phyloP scores from a whole-genome alignment of 2,113 vertebrate species.

The Accipiter cooperii region DNA sequence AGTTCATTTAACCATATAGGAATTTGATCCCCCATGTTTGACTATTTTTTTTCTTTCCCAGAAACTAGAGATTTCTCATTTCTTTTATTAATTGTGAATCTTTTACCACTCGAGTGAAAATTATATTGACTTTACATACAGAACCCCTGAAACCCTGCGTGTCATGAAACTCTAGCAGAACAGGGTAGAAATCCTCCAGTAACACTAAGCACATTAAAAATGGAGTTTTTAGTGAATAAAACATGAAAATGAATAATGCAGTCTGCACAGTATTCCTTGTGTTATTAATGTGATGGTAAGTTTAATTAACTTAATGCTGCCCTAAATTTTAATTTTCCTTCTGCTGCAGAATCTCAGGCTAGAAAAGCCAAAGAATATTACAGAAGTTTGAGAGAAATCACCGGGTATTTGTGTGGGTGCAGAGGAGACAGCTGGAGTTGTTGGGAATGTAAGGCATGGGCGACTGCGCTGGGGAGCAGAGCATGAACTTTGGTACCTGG shows the following conservation, averaged over 20 bases:
- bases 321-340: constrained; percentile 23
- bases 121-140: background rate
- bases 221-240: constrained; percentile 10
- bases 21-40: background rate
- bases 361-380: background rate
- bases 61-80: background rate
- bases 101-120: background rate
- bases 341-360: background rate
- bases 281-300: constrained; percentile 28
- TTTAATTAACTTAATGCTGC: constrained; percentile 46
- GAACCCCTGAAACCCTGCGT: background rate
- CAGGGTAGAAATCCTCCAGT: background rate
- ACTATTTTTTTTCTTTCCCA: background rate
- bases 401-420: background rate
- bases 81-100: background rate
- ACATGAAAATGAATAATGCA: constrained; percentile 52
- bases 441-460: background rate
- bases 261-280: background rate
- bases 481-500: background rate
- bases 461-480: background rate
- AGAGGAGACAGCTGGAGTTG: background rate
- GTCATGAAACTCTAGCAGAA: background rate
- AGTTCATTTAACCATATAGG: background rate
- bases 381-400: background rate
- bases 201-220: constrained; percentile 11